These are phyloP conservation scores for Polyploca ridens DNA, from an alignment of 2,888 invertebrate species.

Conservation along the genomic window DNA sequence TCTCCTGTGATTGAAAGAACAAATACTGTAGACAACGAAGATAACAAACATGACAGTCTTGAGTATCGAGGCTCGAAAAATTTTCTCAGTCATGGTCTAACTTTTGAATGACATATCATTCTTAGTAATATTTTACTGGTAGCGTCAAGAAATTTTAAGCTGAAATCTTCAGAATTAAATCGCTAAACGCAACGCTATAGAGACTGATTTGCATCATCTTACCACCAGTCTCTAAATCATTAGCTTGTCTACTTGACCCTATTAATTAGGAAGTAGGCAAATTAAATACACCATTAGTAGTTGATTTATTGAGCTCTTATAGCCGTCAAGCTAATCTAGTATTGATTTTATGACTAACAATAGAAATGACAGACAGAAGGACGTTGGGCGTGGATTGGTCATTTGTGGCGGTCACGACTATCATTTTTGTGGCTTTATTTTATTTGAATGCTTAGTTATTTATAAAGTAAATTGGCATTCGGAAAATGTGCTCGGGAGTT, in stretches of 20 bases:
- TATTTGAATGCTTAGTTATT: not conserved
- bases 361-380: constrained; percentile 26
- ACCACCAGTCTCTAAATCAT: constrained; percentile 15
- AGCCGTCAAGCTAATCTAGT: not conserved
- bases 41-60: too few relatives aligned
- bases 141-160: too few relatives aligned
- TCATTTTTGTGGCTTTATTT: not conserved
- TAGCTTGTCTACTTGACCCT: constrained; percentile 20
- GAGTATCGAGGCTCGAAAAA: too few relatives aligned
- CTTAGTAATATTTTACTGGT: too few relatives aligned
- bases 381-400: constrained; percentile 1
- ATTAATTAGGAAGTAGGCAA: not conserved
- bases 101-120: too few relatives aligned
- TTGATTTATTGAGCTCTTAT: not conserved
- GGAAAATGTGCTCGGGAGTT: not conserved
- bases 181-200: too few relatives aligned
- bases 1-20: not conserved
- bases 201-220: constrained; percentile 10
- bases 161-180: too few relatives aligned
- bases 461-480: not conserved
- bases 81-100: too few relatives aligned
- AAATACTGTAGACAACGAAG: not conserved
- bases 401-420: constrained; percentile 3
- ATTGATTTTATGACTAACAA: constrained; percentile 17
- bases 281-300: not conserved